Base-by-base conservation (phyloP, 2,113 vertebrate genomes). In the Periophthalmodon schlosseri region DNA sequence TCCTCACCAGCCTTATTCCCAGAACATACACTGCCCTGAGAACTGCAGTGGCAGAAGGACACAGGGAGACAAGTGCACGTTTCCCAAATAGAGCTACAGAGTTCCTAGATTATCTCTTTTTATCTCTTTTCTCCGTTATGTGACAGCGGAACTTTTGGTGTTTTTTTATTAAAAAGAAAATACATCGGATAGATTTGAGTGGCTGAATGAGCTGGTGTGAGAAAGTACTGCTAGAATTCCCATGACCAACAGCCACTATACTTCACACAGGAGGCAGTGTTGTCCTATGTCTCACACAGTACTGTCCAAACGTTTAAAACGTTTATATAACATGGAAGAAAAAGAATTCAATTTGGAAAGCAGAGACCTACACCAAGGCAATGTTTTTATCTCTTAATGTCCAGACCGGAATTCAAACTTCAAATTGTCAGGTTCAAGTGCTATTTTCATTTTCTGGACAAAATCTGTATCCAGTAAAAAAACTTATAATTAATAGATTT, bases 1-100 rank as follows among this genome's bases (percentile, higher is more conserved):
- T 88, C 84, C 84, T 91, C 82, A 84, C 68, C 87, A 73, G 54
- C 49, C 46, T 84, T 84, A 91, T 90, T 93, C 91, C 91, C 91
- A 91, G 85, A 84, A 86, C 88, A 66, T 87, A 79, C 84, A 84
- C 89, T 87, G 58, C 75, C 64, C 69, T 69, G 71, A 72, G 44
- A 10, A 28, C 75, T 76, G 74, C 61, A 72, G 78, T 50, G 68
- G 82, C 80, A 74, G 70, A 76, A 82, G 39, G 78, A 78, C 66
- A 77, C 79, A 80, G 84, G 84, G 86, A 88, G 80, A 88, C 83
- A 80, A 84, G 76, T 70, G 56, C 78, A 84, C 49, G 74, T 65
- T 85, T 87, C 77, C 84, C 54, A 70, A 71, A 83, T 47, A 20
- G 52, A 49, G 72, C 73, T 80, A 44, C 81, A 82, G 74, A 34